Conservation (phyloP, 2,888 invertebrate species). For the Trisateles emortualis region DNA sequence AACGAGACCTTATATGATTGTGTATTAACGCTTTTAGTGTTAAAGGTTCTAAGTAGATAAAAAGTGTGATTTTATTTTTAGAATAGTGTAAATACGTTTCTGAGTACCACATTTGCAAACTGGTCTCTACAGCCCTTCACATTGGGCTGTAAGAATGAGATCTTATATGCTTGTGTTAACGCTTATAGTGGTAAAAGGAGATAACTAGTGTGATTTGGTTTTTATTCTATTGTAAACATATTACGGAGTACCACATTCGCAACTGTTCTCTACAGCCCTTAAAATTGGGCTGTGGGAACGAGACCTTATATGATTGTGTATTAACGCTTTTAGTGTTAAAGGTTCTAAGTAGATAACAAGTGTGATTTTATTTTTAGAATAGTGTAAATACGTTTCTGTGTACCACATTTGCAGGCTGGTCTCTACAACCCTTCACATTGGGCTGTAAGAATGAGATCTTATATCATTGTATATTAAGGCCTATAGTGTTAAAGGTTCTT, state of each 20-base stretch:
- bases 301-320: conserved; percentile 47
- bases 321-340: conserved; percentile 23
- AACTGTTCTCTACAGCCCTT: too few relatives aligned
- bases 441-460: too few relatives aligned
- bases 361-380: conserved; percentile 12
- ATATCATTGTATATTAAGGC: too few relatives aligned
- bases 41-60: conserved; percentile 19
- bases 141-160: too few relatives aligned
- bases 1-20: conserved; percentile 51
- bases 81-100: conserved; percentile 4
- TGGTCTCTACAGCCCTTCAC: too few relatives aligned
- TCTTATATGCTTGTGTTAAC: too few relatives aligned
- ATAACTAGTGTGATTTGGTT: too few relatives aligned
- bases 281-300: conserved; percentile 72
- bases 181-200: too few relatives aligned
- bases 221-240: too few relatives aligned
- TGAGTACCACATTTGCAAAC: background rate
- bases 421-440: too few relatives aligned
- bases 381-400: conserved; percentile 6
- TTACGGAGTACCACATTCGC: too few relatives aligned
- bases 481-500: too few relatives aligned
- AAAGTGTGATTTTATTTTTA: conserved; percentile 21
- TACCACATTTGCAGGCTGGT: background rate
- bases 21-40: conserved; percentile 23
- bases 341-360: conserved; percentile 23